Evolutionary conservation across 2,888 invertebrate species (phyloP), one percentile per base, ranked within the genome.

Genomic region (Gonocerus acuteangulatus): DNA sequence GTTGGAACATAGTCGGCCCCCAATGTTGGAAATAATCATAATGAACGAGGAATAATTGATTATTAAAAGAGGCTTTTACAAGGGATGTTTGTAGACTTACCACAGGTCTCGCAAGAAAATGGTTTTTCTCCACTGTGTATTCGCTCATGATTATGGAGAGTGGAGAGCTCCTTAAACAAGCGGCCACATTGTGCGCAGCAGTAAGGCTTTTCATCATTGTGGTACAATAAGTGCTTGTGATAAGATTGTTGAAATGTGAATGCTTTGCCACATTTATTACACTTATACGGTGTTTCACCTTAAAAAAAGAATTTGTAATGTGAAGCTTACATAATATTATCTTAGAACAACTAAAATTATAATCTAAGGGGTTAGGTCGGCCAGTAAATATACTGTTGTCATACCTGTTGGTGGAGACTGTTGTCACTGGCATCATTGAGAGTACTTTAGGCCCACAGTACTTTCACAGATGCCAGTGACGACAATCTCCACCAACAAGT

Each of bases 241-340:
- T 88, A 90, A 0, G 90, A 90, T 71, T 91, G 91, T 75, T 91
- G 91, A 75, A 91, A 91, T 52, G 90, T 90, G 74, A 91, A 91
- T 11, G 86, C 87, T 73, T 89, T 88, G 67, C 85, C 85, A 72
- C 91, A 91, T 68, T 86, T 83, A 49, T 80, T 78, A 71, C 91
- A 91, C 19, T 84, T 84, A 71, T 91, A 91, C 0, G 91, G 91
- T 80, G 89, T 90, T 79, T 91, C 91, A 62, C 91, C 89, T 82
- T 78, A 70, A 78, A 77, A 64, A 60, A 54, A 44, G n/a, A 45
- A 45, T 32, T 48, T 42, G 6, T 6, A 15, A 42, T 42, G 15
- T n/a, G 15, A n/a, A n/a, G n/a, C n/a, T n/a, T 15, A 42, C 11
- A 42, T 15, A 15, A 9, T 6, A 15, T 13, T 42, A 15, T 42